These are phyloP conservation scores for Noctua pronuba DNA, from an alignment of 2,888 invertebrate species.

Conservation along the genomic window DNA sequence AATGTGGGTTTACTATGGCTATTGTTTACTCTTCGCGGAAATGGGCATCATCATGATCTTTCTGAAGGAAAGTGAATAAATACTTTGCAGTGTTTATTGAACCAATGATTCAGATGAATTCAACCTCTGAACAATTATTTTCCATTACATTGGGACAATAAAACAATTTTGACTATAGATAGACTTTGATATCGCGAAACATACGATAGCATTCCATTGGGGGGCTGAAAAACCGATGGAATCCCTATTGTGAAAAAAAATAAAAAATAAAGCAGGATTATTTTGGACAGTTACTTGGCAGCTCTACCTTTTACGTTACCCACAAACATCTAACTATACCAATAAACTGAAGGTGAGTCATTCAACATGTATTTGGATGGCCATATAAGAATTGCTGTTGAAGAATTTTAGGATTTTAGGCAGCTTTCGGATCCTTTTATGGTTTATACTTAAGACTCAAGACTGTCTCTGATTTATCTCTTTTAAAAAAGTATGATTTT, in stretches of 20 bases:
- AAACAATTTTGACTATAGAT: not conserved
- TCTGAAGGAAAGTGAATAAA: not conserved
- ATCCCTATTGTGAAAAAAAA: not conserved
- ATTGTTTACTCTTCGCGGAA: too few relatives aligned
- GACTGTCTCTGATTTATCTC: not conserved
- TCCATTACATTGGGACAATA: not conserved
- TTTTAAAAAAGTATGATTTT: slow-evolving; percentile 33
- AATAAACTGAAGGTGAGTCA: not conserved
- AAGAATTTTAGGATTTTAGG: not conserved
- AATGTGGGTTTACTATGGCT: too few relatives aligned
- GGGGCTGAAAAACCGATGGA: not conserved
- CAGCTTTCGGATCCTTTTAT: not conserved
- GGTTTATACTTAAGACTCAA: not conserved
- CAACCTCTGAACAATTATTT: not conserved
- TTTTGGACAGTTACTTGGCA: not conserved
- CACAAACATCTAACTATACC: not conserved
- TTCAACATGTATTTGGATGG: not conserved
- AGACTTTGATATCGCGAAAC: not conserved
- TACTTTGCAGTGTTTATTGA: too few relatives aligned
- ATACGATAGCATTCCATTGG: not conserved
- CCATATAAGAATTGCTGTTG: not conserved
- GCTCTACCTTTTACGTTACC: not conserved
- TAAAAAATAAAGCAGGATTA: not conserved
- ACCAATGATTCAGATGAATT: too few relatives aligned
- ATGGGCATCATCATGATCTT: not conserved